Percentiles rank a stretch among this genome's conserved stretches.
These are phyloP conservation scores for Prionace glauca DNA, from an alignment of 2,797 vertebrate species.

Conservation along the genomic window DNA sequence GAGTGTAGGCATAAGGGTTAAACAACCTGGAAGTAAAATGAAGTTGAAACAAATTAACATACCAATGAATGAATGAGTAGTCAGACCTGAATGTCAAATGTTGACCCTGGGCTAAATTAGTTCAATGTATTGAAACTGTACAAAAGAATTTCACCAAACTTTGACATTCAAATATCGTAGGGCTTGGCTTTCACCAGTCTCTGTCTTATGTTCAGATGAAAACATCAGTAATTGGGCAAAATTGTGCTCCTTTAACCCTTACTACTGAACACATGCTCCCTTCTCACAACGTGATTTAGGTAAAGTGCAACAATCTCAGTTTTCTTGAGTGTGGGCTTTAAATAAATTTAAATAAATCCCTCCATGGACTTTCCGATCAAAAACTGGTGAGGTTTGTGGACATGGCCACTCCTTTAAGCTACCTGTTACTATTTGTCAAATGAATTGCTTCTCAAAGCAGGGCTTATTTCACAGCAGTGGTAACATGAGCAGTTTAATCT, in stretches of 20 bases:
- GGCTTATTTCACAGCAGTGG: background rate
- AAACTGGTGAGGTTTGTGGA: background rate
- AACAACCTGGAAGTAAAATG: constrained; percentile 57
- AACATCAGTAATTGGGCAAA: background rate
- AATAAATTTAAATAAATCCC: background rate
- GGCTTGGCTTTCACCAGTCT: constrained; percentile 32
- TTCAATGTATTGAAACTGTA: constrained; percentile 48
- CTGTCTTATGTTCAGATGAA: background rate
- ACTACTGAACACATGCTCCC: background rate
- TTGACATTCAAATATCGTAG: constrained; percentile 48
- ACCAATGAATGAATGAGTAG: constrained; percentile 59
- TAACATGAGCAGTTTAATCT: constrained; percentile 22
- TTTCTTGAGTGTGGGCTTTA: background rate
- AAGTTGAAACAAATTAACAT: constrained; percentile 55
- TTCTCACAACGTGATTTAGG: background rate
- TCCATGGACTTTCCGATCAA: background rate
- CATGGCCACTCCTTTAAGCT: background rate
- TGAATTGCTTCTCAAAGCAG: background rate
- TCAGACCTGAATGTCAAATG: constrained; percentile 53
- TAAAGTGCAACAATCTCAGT: background rate
- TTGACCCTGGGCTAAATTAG: constrained; percentile 48
- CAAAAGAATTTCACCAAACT: constrained; percentile 36
- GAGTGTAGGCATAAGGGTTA: constrained; percentile 66
- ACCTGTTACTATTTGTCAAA: background rate
- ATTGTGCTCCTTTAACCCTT: background rate